A percentile compares a stretch with the other conserved stretches of the same genome.
phyloP scores from a whole-genome alignment of 2,113 vertebrate species.

The Promerops cafer region DNA sequence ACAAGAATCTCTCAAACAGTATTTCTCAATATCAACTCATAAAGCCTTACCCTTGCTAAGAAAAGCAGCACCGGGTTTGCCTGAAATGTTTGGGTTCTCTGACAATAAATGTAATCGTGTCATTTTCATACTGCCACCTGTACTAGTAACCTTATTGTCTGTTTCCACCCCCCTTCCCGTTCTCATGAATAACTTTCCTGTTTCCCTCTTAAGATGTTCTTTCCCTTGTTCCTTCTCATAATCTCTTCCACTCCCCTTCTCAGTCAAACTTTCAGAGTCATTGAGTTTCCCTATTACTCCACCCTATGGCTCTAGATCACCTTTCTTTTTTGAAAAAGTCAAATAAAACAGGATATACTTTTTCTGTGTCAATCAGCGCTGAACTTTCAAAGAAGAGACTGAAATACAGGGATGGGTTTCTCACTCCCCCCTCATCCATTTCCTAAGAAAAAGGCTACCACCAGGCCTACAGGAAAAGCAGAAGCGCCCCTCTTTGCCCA shows the following conservation, averaged over 20 bases:
- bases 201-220: not conserved
- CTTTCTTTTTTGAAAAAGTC: not conserved
- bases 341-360: not conserved
- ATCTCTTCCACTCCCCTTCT: not conserved
- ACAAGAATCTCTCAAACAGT: not conserved
- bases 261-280: not conserved
- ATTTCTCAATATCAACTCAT: not conserved
- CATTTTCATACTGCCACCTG: not conserved
- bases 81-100: not conserved
- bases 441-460: not conserved
- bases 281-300: not conserved
- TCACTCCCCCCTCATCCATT: accelerated
- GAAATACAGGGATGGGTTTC: not conserved
- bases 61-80: not conserved
- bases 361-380: not conserved
- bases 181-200: not conserved
- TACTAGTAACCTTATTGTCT: not conserved
- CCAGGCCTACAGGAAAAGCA: not conserved
- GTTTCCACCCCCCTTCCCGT: accelerated
- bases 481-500: not conserved
- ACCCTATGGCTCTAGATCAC: too few relatives aligned
- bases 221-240: not conserved
- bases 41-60: not conserved
- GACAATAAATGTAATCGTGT: not conserved
- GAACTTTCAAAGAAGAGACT: not conserved